Percentiles rank a stretch among this genome's conserved stretches.
Conservation (phyloP, 2,113 vertebrate species). For the Sinocyclocheilus maitianheensis region DNA sequence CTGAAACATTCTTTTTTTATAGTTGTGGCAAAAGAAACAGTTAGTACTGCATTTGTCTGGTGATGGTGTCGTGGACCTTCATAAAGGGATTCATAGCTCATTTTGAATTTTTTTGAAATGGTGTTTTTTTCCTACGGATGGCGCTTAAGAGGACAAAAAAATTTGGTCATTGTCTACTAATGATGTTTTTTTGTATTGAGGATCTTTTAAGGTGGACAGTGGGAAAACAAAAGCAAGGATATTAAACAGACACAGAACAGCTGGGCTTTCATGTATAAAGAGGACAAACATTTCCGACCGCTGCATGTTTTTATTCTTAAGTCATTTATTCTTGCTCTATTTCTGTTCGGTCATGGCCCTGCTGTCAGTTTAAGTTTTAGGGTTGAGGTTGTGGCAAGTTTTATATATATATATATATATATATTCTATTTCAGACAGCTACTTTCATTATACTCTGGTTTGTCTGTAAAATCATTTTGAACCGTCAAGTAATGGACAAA, state of each 20-base stretch:
- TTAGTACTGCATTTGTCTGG: neutral
- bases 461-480: conserved; percentile 5
- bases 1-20: neutral
- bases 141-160: neutral
- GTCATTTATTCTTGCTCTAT: conserved; percentile 22
- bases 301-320: neutral
- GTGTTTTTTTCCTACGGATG: neutral
- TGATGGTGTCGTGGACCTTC: neutral
- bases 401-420: neutral
- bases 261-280: neutral
- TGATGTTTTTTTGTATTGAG: neutral
- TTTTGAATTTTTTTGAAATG: neutral
- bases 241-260: neutral
- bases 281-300: neutral
- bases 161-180: neutral
- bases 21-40: neutral
- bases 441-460: too few species aligned
- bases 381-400: conserved; percentile 32
- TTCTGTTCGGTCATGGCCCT: conserved; percentile 26
- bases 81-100: neutral
- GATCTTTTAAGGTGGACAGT: neutral
- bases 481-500: neutral
- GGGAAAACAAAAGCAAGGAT: neutral
- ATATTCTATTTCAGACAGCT: neutral
- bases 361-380: conserved; percentile 16